These are phyloP conservation scores for Eurystomus gularis DNA, from an alignment of 2,113 vertebrate species.

Conservation along the genomic window DNA sequence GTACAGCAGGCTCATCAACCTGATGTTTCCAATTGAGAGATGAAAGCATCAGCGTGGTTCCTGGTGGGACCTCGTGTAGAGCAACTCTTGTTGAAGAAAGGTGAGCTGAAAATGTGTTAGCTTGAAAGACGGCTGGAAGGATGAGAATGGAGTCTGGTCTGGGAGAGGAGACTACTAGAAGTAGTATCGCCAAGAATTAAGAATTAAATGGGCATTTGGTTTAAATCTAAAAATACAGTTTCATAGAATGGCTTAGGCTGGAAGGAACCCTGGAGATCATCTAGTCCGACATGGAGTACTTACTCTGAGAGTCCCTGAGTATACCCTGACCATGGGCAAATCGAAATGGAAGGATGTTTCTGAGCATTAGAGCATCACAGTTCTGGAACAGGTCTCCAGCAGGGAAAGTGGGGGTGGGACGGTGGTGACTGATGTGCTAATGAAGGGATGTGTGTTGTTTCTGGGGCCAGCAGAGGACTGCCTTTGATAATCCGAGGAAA, in stretches of 20 bases:
- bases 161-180: background rate
- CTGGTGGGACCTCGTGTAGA: background rate
- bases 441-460: background rate
- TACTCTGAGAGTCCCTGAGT: background rate
- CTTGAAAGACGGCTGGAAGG: background rate
- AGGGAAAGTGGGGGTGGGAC: background rate
- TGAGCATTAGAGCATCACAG: background rate
- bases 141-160: background rate
- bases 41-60: background rate
- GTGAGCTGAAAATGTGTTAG: background rate
- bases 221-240: background rate
- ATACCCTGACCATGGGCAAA: background rate
- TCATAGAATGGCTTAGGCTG: too few relatives aligned
- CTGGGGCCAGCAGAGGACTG: background rate
- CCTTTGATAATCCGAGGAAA: background rate
- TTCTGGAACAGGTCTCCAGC: background rate
- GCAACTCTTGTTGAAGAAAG: background rate
- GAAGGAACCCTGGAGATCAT: too few relatives aligned
- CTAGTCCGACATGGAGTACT: too few relatives aligned
- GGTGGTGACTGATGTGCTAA: background rate
- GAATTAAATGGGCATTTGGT: background rate
- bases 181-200: background rate
- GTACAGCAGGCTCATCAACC: background rate
- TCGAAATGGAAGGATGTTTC: background rate
- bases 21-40: fast-evolving